phyloP scores from a whole-genome alignment of 2,113 vertebrate species.

The Gila orcuttii region DNA sequence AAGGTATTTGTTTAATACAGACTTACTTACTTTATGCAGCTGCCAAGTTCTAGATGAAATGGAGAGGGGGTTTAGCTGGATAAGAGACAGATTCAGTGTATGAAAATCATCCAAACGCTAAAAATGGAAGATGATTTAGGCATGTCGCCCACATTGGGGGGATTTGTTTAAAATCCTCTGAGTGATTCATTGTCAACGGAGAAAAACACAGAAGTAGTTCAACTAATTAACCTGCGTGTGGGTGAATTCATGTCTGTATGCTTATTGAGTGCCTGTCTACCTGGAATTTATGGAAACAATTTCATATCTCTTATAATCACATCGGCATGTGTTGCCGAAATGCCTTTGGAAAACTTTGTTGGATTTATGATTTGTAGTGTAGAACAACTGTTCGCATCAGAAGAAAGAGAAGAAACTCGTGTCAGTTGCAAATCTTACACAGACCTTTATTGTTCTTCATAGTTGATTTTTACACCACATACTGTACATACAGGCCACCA shows the following conservation, averaged over 20 bases:
- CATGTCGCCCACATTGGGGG: neutral
- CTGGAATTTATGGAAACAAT: slow-evolving; percentile 17
- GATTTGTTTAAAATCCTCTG: neutral
- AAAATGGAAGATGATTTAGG: slow-evolving; percentile 14
- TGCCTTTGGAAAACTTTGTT: neutral
- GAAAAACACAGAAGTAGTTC: neutral
- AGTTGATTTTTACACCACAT: slow-evolving; percentile 63
- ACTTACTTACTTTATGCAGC: slow-evolving; percentile 46
- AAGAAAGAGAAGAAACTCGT: slow-evolving; percentile 22
- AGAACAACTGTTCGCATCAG: neutral
- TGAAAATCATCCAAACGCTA: neutral
- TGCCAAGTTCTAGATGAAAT: slow-evolving; percentile 38
- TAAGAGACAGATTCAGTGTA: slow-evolving; percentile 17
- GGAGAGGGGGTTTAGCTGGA: neutral
- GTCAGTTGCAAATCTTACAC: slow-evolving; percentile 76
- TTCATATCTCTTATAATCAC: neutral
- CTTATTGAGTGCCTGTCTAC: slow-evolving; percentile 6
- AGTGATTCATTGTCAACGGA: slow-evolving; percentile 8
- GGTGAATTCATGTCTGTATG: neutral
- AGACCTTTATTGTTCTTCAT: slow-evolving; percentile 76
- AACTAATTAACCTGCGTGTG: neutral
- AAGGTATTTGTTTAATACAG: slow-evolving; percentile 45
- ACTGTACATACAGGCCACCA: slow-evolving; percentile 61
- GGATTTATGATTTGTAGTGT: neutral
- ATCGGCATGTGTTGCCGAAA: neutral